These are phyloP conservation scores for Hafferia zeledoni DNA, from an alignment of 2,797 vertebrate genomes.

Conservation along the genomic window DNA sequence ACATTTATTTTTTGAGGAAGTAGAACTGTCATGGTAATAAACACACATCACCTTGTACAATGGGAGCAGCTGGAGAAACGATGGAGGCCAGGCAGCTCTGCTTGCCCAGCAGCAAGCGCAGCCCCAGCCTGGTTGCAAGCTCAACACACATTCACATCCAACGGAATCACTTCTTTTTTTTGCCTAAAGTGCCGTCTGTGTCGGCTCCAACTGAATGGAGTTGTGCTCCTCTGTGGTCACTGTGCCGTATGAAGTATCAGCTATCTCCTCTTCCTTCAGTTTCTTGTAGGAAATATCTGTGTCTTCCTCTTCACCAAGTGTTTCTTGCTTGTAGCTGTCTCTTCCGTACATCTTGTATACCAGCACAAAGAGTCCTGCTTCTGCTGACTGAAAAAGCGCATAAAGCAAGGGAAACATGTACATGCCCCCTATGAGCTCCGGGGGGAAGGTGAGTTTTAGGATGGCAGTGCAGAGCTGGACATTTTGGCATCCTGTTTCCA, in stretches of 20 bases:
- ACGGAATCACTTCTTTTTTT: background rate
- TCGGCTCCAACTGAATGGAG: constrained; percentile 80
- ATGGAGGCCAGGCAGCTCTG: background rate
- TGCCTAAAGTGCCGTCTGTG: constrained; percentile 68
- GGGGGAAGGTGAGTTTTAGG: constrained; percentile 93
- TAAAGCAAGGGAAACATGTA: constrained; percentile 98
- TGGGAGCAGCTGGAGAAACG: background rate
- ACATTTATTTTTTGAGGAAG: background rate
- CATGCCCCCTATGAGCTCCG: constrained; percentile 90
- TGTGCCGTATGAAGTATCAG: constrained; percentile 87
- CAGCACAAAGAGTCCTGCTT: constrained; percentile 92
- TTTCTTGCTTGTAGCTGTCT: constrained; percentile 85
- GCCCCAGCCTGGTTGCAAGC: background rate
- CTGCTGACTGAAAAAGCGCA: constrained; percentile 93
- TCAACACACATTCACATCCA: background rate
- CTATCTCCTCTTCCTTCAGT: constrained; percentile 88
- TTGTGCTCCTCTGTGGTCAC: constrained; percentile 83
- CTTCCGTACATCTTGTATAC: constrained; percentile 88
- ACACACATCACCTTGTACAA: constrained; percentile 9
- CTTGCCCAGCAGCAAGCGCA: background rate
- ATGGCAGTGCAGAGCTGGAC: constrained; percentile 98
- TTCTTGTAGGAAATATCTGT: constrained; percentile 90
- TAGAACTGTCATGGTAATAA: background rate
- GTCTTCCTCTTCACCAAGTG: constrained; percentile 80
- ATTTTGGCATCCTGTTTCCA: constrained; percentile 97